Conservation (phyloP, 2,888 invertebrate species). For the Mechanitis mazaeus region DNA sequence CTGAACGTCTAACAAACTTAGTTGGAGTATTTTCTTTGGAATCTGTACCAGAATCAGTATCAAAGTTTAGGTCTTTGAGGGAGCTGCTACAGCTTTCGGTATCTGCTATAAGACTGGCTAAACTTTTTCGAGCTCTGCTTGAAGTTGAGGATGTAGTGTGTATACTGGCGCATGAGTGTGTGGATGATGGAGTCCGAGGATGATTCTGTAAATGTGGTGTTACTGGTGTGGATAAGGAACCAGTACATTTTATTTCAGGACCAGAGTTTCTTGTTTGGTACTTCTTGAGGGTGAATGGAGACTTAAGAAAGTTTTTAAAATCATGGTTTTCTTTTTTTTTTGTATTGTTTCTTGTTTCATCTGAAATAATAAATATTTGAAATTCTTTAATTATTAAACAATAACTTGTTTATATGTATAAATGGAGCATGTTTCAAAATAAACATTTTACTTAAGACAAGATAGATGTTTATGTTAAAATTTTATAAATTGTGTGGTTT, state of each 20-base stretch:
- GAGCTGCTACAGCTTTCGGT: constrained; percentile 73
- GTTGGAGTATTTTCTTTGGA: constrained; percentile 70
- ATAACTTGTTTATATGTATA: too few relatives aligned
- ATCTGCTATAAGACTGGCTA: constrained; percentile 67
- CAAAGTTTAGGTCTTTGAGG: constrained; percentile 68
- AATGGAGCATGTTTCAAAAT: too few relatives aligned
- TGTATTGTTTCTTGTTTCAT: constrained; percentile 54
- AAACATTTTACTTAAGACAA: too few relatives aligned
- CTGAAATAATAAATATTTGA: constrained; percentile 33
- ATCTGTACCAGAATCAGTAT: constrained; percentile 65
- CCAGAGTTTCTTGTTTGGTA: constrained; percentile 59
- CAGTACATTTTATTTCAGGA: constrained; percentile 49
- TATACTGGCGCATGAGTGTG: constrained; percentile 62
- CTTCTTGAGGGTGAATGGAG: constrained; percentile 68
- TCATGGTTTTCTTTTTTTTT: constrained; percentile 54
- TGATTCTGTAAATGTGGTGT: constrained; percentile 63
- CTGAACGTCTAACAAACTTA: constrained; percentile 48
- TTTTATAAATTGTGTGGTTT: too few relatives aligned
- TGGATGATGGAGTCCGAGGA: constrained; percentile 65
- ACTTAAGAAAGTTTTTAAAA: constrained; percentile 67
- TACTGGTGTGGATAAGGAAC: constrained; percentile 59
- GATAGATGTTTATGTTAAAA: too few relatives aligned
- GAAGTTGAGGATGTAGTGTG: constrained; percentile 65
- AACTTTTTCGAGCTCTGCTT: constrained; percentile 64
- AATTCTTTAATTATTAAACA: not conserved